Base-by-base conservation (phyloP, 2,888 invertebrate genomes). In the Stegana nigrithorax region DNA sequence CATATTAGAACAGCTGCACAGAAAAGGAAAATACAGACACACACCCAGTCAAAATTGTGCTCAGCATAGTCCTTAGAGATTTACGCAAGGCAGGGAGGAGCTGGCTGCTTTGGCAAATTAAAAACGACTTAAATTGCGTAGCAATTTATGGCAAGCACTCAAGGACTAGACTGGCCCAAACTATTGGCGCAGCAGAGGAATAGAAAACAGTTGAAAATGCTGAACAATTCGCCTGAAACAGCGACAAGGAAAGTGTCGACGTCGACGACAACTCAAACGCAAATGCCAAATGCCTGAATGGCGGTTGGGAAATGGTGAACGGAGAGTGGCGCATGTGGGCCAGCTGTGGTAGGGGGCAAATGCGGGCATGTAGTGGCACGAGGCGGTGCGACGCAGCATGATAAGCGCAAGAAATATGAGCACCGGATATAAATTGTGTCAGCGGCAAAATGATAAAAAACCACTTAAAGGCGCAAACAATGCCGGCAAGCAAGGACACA, bases 351-450 rank as follows among this genome's bases (percentile, higher is more conserved):
- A 12, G 44, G 23, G 51, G n/a, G 50, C 23, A 36, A 36, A 32
- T 39, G 42, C 56, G 23, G 23, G 39, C 56, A 56, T 14, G 14
- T 44, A 44, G 44, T 47, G 21, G 23, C 47, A 14, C 39, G 19
- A 19, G 17, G 21, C 47, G 23, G 3, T 21, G 47, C 25, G 65
- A 44, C 19, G 42, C 70, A 69, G 73, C 70, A 71, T 81, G 82
- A 82, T 82, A 82, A 82, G 83, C 82, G 79, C 70, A 82, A 83
- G 83, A 82, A 83, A 83, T 83, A 82, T 83, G 83, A 82, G 81
- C 79, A 75, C 82, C 81, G 82, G 83, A 82, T 83, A 82, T 83
- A 82, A 83, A 83, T 82, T 83, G 82, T 83, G 83, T 83, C 83
- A 83, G 81, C 81, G 80, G 79, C 75, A 73, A 81, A 82, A 82